Evolutionary conservation across 2,797 vertebrate species (phyloP).

Genomic region (Lepus townsendii): DNA sequence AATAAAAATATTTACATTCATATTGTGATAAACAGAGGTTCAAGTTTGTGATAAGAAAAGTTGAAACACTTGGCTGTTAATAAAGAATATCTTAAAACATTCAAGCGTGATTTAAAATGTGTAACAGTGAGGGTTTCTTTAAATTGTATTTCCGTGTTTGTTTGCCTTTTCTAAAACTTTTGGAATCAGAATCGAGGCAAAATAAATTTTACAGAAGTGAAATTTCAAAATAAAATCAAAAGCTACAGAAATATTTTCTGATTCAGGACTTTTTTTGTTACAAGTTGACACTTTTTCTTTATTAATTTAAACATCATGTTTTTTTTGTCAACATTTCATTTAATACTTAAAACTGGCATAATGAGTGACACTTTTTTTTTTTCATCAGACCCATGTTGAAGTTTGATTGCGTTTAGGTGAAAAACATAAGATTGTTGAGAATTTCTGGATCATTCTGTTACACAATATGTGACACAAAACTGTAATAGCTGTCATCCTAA

Average conservation of each 20-base stretch:
- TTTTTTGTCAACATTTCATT: conserved; percentile 26
- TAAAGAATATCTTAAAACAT: neutral
- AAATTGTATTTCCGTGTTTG: neutral
- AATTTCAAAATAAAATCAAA: neutral
- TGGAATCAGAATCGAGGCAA: neutral
- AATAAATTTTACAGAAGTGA: conserved; percentile 13
- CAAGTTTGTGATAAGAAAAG: neutral
- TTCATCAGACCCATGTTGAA: neutral
- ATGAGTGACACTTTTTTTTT: neutral
- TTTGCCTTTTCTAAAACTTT: conserved; percentile 30
- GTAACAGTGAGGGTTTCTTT: neutral
- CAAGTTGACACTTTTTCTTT: neutral
- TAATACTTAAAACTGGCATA: neutral
- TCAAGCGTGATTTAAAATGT: neutral
- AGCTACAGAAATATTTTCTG: neutral
- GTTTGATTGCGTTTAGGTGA: neutral
- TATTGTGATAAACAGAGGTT: conserved; percentile 1
- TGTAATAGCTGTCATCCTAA: neutral
- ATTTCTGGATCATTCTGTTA: neutral
- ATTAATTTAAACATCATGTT: neutral
- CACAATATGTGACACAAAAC: neutral
- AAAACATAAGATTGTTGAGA: conserved; percentile 15
- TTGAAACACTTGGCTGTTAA: neutral
- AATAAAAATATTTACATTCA: neutral
- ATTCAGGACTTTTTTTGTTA: neutral